phyloP scores from a whole-genome alignment of 2,113 vertebrate genomes.

The Zosterops lateralis region DNA sequence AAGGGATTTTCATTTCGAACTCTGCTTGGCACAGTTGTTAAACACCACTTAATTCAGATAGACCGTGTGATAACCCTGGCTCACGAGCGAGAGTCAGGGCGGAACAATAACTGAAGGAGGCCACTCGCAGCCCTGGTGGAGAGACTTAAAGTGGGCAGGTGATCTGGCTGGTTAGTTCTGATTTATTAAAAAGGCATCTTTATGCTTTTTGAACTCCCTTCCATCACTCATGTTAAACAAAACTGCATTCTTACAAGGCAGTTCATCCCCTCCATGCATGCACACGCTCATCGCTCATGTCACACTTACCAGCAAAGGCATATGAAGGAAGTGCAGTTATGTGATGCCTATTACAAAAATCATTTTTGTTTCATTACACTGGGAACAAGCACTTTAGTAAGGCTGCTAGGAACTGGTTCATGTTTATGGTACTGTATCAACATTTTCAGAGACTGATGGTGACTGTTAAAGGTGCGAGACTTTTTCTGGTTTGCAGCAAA shows the following conservation, averaged over 20 bases:
- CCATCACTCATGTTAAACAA: background rate
- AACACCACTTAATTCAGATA: background rate
- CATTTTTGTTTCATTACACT: background rate
- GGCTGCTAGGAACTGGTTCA: background rate
- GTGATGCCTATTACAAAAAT: background rate
- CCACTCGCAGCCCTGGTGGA: background rate
- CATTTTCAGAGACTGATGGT: background rate
- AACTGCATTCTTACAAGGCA: background rate
- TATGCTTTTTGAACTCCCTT: slow-evolving; percentile 9
- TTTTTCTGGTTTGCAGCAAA: background rate
- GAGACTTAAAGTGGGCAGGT: background rate
- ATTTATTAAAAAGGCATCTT: slow-evolving; percentile 44
- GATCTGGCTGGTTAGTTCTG: slow-evolving; percentile 22
- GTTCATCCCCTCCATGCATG: background rate
- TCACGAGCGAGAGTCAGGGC: background rate
- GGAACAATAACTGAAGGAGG: background rate
- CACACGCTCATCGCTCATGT: background rate
- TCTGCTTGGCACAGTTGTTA: background rate
- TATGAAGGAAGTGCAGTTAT: background rate
- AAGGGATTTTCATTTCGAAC: background rate
- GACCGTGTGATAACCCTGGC: background rate
- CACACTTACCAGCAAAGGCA: background rate
- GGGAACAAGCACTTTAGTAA: background rate
- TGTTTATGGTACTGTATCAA: background rate
- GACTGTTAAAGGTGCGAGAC: background rate